Conservation (phyloP, 2,113 vertebrate genomes). For the Tetraodon nigroviridis region DNA sequence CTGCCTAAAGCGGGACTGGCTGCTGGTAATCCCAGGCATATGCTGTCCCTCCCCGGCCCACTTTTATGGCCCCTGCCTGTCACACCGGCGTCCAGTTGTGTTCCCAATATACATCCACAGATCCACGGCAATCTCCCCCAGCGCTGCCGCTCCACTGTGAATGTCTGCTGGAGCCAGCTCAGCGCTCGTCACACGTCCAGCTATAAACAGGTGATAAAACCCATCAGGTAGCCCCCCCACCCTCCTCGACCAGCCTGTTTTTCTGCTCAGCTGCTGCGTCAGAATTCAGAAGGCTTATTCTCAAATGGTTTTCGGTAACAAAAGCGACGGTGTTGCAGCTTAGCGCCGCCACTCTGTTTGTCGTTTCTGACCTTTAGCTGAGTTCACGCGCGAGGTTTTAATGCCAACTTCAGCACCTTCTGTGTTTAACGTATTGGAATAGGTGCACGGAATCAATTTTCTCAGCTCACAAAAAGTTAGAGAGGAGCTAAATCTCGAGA, state of each 20-base stretch:
- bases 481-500: no score
- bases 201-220: constrained; percentile 44
- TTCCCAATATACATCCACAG: constrained; percentile 69
- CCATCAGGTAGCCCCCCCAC: constrained; percentile 25
- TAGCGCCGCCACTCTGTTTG: not conserved
- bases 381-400: not conserved
- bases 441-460: no score
- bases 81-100: constrained; percentile 68
- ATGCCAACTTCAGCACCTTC: no score
- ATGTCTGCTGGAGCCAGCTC: constrained; percentile 43
- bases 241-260: not conserved
- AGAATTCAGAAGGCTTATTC: constrained; percentile 33
- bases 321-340: constrained; percentile 2
- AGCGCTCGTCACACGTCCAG: constrained; percentile 17
- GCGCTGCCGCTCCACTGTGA: constrained; percentile 51
- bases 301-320: constrained; percentile 14
- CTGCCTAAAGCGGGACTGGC: constrained; percentile 57
- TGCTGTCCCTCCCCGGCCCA: constrained; percentile 64
- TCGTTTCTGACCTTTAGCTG: not conserved
- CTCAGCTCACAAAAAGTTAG: no score
- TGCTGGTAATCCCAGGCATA: constrained; percentile 70
- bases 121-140: constrained; percentile 57
- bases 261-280: constrained; percentile 14
- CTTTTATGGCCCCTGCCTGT: constrained; percentile 68
- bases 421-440: no score